Base-by-base conservation (phyloP, 2,797 vertebrate species). In the Harpagifer antarcticus region DNA sequence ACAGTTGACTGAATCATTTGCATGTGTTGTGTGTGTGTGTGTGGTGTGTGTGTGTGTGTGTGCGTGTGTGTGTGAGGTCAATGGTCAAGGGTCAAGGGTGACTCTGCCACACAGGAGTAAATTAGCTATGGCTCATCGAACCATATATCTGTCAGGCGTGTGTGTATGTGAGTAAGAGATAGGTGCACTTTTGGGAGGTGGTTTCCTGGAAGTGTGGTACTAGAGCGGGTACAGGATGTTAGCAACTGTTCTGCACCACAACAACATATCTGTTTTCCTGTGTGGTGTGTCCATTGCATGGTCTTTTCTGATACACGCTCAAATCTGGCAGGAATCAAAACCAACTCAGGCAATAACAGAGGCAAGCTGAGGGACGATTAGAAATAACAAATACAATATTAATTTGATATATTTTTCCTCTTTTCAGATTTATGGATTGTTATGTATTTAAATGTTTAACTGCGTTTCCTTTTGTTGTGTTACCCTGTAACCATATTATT, bases 141-240 rank as follows among this genome's bases (percentile, higher is more conserved):
- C 17, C 23, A 27, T 73, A 53, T 33, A 59, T 67, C 57, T 81
- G 70, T 74, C 52, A 62, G 78, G 59, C 7, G 23, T 23, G 23
- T 23, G 1, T 74, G 66, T 45, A n/a, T 47, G 66, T 42, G n/a
- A 20, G 71, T 79, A 19, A 64, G 62, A 84, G 64, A 86, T 66
- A 77, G 76, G 81, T 89, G 87, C 78, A 90, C 83, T 85, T 89
- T 87, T 82, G 72, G 90, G 88, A 81, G 87, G 89, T 86, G 89
- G 91, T 92, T 95, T 94, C 93, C 93, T 92, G 94, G 92, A 95
- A 95, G n/a, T 95, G 92, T 93, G 91, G 85, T 93, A 93, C 90
- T 83, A 85, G 72, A 88, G 88, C 76, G 86, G 91, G 91, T 89
- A 92, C 94, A 94, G 94, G 94, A 95, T 94, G 93, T 90, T 79